These are phyloP conservation scores for Pungitius pungitius DNA, from an alignment of 2,113 vertebrate species.

Conservation along the genomic window DNA sequence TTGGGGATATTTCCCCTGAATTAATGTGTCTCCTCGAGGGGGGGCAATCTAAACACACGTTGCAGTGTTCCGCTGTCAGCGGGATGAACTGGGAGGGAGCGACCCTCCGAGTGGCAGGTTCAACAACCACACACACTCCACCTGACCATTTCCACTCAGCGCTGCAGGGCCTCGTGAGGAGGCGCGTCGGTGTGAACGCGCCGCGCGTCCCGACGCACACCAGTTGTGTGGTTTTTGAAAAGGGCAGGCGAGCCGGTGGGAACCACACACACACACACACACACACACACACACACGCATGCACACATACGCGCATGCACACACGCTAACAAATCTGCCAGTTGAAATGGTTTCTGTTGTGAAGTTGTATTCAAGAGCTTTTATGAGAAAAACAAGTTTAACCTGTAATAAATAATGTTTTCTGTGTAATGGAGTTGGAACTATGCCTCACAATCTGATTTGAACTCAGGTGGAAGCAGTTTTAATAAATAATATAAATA, in stretches of 20 bases:
- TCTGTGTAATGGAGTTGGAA: not conserved
- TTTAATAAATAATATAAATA: not conserved
- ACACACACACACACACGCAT: not conserved
- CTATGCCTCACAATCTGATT: not conserved
- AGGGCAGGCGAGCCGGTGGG: too few relatives aligned
- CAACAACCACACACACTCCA: conserved; percentile 64
- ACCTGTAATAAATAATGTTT: not conserved
- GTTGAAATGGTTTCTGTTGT: conserved; percentile 28
- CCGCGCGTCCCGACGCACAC: too few relatives aligned
- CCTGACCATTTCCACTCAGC: conserved; percentile 57
- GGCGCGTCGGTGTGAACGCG: too few relatives aligned
- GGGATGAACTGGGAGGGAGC: conserved; percentile 29
- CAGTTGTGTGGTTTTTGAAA: too few relatives aligned
- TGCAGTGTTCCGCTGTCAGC: conserved; percentile 33
- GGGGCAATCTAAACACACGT: conserved; percentile 69
- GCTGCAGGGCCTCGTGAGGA: conserved; percentile 40
- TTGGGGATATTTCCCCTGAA: conserved; percentile 73
- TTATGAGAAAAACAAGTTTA: conserved; percentile 5
- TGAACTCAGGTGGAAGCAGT: not conserved
- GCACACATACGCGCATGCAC: not conserved
- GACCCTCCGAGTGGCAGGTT: conserved; percentile 51
- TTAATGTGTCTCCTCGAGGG: conserved; percentile 70
- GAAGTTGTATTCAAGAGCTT: conserved; percentile 14
- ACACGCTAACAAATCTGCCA: conserved; percentile 27
- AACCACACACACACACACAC: not conserved